These are phyloP conservation scores for Prionailurus viverrinus DNA, from an alignment of 2,113 vertebrate species.

Conservation along the genomic window DNA sequence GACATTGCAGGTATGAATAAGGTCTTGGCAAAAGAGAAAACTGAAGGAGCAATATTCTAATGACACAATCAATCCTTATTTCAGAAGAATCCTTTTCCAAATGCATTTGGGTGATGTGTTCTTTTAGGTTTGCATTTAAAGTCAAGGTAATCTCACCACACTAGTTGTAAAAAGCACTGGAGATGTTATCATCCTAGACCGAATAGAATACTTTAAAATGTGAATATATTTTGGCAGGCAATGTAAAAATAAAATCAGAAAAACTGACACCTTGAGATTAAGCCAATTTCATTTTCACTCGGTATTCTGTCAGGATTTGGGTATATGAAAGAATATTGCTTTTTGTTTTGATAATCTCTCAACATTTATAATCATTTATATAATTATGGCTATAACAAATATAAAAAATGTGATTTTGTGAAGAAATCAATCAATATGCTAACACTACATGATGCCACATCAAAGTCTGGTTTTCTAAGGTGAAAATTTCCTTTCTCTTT, in stretches of 20 bases:
- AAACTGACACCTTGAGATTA: not conserved
- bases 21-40: not conserved
- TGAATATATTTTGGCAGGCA: not conserved
- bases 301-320: not conserved
- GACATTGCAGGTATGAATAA: not conserved
- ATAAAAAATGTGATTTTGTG: not conserved
- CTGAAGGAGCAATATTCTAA: not conserved
- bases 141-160: not conserved
- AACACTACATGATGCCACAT: not conserved
- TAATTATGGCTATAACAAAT: not conserved
- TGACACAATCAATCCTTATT: not conserved
- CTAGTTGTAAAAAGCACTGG: not conserved
- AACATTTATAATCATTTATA: not conserved
- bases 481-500: not conserved
- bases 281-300: not conserved
- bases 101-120: not conserved
- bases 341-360: not conserved
- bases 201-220: not conserved
- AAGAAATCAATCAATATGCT: not conserved
- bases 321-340: not conserved
- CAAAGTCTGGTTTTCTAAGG: not conserved
- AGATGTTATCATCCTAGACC: not conserved
- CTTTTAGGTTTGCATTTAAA: slow-evolving; percentile 25
- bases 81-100: slow-evolving; percentile 1
- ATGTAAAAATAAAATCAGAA: not conserved